Percentiles rank a stretch among this genome's conserved stretches.
These are phyloP conservation scores for Cranoglanis bouderius DNA, from an alignment of 2,113 vertebrate genomes.

Conservation along the genomic window DNA sequence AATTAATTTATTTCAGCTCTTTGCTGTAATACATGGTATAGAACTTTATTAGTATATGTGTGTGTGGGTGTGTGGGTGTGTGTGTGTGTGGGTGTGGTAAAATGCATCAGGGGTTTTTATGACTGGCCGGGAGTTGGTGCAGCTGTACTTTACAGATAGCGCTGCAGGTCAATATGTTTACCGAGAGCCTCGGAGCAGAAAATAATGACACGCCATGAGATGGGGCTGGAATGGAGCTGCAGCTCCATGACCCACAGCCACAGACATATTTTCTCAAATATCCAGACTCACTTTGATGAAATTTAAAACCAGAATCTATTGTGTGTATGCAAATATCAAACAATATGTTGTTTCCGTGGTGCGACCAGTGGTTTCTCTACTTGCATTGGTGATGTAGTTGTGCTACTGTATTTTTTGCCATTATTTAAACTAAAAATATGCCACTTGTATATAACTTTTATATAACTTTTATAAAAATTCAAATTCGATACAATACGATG, in stretches of 20 bases:
- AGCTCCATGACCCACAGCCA: slow-evolving; percentile 35
- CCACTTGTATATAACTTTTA: neutral
- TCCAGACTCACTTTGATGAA: neutral
- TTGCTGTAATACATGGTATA: neutral
- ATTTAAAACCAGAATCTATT: neutral
- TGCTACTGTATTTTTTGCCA: neutral
- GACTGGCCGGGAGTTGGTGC: slow-evolving; percentile 43
- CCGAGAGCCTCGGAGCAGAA: slow-evolving; percentile 68
- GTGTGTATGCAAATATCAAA: neutral
- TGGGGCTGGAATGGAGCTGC: slow-evolving; percentile 51
- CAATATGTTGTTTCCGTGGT: neutral
- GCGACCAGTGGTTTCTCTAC: neutral
- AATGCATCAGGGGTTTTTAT: slow-evolving; percentile 62
- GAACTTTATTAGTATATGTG: neutral
- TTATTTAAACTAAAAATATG: neutral
- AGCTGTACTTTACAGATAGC: slow-evolving; percentile 67
- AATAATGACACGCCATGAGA: slow-evolving; percentile 65
- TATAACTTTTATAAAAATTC: neutral
- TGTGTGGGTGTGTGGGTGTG: neutral
- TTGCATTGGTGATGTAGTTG: neutral
- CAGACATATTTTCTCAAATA: slow-evolving; percentile 22
- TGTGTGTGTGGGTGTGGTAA: slow-evolving; percentile 10
- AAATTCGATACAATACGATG: neutral
- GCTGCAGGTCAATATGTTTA: slow-evolving; percentile 61
- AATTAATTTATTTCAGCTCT: neutral